Conservation (phyloP, 2,797 vertebrate species). For the Mycteria americana region DNA sequence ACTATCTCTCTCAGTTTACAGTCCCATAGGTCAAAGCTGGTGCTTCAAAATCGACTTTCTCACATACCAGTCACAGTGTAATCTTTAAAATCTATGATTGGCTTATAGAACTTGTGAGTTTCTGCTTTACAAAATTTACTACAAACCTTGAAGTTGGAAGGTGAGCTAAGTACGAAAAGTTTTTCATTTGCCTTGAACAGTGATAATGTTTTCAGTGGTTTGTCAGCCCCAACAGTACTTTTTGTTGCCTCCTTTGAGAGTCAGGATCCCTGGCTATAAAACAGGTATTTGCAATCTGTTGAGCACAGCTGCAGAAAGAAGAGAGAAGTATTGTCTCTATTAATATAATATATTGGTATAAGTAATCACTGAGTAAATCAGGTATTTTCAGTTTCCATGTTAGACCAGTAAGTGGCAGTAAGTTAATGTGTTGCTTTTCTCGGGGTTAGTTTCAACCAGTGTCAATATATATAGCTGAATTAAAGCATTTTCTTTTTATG, state of each 20-base stretch:
- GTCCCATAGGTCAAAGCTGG: background rate
- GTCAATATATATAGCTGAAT: background rate
- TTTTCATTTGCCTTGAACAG: background rate
- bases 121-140: background rate
- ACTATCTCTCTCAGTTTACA: background rate
- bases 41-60: background rate
- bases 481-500: background rate
- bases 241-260: background rate
- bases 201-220: background rate
- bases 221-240: background rate
- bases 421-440: background rate
- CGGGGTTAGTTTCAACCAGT: background rate
- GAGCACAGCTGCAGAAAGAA: background rate
- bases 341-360: background rate
- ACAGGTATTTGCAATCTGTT: background rate
- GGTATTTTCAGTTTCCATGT: background rate
- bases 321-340: background rate
- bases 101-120: background rate
- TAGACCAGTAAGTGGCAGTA: slow-evolving; percentile 6
- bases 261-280: background rate
- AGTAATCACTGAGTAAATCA: background rate
- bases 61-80: background rate
- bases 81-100: background rate
- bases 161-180: background rate
- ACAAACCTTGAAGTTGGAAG: background rate